Evolutionary conservation across 2,888 invertebrate species (phyloP), one percentile per base, ranked within the genome.

Genomic region (Mimumesa dahlbomi): DNA sequence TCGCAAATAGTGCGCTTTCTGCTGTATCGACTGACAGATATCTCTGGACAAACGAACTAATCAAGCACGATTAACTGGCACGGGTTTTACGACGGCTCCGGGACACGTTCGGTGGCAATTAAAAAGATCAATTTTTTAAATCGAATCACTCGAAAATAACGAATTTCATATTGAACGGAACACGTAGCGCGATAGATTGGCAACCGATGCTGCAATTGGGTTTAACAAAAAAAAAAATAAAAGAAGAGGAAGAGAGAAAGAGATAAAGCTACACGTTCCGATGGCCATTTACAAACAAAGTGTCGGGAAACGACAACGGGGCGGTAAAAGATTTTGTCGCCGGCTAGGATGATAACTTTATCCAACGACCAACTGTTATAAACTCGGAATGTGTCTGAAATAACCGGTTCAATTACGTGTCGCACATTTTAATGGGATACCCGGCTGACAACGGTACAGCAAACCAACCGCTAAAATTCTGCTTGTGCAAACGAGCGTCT

Each of bases 21-120:
- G 40, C 40, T 6, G 42, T 63, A 64, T 64, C 62, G 66, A 61
- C 57, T 57, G 65, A 66, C 74, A 46, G 63, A 61, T 63, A 73
- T 74, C 46, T 66, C 67, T 56, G 49, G 54, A 77, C 80, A 77
- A 80, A 80, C 68, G 67, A 53, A 66, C 77, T 80, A 77, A 80
- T 79, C 78, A 69, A 64, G 56, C 45, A 62, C 64, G 66, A 79
- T 77, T 80, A 79, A 80, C 63, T 13, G 49, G 21, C 62, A 31
- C 42, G 36, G 46, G 36, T 53, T 70, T 73, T 43, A 42, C 42
- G 18, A 22, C 18, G 14, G 22, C 9, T 21, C 11, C n/a, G 50
- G 31, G 13, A 43, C 52, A 31, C 22, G 22, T 22, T 16, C 59
- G 3, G 7, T 48, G 52, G 52, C 43, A 48, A 52, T 69, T 53